Percentiles rank a stretch among this genome's conserved stretches.
These are phyloP conservation scores for Fragum fragum DNA, from an alignment of 2,888 invertebrate genomes.

Conservation along the genomic window DNA sequence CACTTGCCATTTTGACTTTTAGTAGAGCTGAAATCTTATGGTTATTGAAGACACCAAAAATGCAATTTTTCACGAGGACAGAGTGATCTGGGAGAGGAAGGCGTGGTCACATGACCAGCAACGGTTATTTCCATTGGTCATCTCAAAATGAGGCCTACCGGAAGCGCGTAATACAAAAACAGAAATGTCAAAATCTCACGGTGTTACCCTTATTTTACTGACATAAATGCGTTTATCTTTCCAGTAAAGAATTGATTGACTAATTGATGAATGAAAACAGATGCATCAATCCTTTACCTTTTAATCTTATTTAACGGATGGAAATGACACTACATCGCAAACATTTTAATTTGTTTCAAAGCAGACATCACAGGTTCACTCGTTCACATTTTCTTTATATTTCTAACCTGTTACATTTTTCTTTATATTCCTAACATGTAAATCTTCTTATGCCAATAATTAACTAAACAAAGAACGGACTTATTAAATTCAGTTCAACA, in stretches of 20 bases:
- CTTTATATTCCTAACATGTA: too few relatives aligned
- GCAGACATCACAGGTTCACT: too few relatives aligned
- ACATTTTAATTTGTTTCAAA: too few relatives aligned
- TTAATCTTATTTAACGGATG: not conserved
- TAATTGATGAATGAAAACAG: slow-evolving; percentile 15
- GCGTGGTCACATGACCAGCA: slow-evolving; percentile 83
- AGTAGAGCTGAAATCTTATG: slow-evolving; percentile 66
- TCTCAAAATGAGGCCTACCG: slow-evolving; percentile 70
- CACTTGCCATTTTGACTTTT: slow-evolving; percentile 78
- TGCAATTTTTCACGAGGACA: slow-evolving; percentile 79
- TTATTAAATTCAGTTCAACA: too few relatives aligned
- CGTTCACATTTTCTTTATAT: too few relatives aligned
- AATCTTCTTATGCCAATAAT: too few relatives aligned
- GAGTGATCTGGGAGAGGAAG: slow-evolving; percentile 72
- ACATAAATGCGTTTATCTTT: not conserved
- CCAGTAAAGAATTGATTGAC: not conserved
- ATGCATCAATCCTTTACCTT: not conserved
- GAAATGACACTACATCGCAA: not conserved
- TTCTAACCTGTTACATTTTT: too few relatives aligned
- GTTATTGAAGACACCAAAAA: slow-evolving; percentile 70
- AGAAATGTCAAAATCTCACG: slow-evolving; percentile 31
- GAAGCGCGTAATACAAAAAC: slow-evolving; percentile 79
- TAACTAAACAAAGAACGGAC: too few relatives aligned
- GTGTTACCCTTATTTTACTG: not conserved
- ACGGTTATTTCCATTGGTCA: slow-evolving; percentile 73